Evolutionary conservation across 2,113 vertebrate genomes (phyloP).

Genomic region (Hemichromis elongatus): DNA sequence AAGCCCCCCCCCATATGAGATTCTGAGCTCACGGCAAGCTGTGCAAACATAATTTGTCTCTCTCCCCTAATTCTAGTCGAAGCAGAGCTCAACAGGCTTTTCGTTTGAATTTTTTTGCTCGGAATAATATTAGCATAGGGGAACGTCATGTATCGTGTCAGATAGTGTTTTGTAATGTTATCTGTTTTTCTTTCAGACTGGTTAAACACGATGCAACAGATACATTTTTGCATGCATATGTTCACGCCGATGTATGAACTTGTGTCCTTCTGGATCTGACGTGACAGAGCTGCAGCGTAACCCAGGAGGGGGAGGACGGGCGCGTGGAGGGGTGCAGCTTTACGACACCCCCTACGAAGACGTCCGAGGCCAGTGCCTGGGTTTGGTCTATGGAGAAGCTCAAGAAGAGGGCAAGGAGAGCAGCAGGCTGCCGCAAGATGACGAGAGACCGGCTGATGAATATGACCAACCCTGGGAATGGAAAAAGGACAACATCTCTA

Average conservation of each 20-base stretch:
- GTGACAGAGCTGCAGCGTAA: constrained; percentile 69
- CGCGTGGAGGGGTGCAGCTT: constrained; percentile 77
- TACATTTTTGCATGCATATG: not conserved
- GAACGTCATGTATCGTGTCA: not conserved
- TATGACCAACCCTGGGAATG: constrained; percentile 98
- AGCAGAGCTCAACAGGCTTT: constrained; percentile 55
- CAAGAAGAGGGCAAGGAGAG: constrained; percentile 82
- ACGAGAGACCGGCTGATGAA: constrained; percentile 92
- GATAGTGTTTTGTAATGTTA: not conserved
- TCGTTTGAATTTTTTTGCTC: constrained; percentile 35
- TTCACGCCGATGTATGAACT: not conserved
- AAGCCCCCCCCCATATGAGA: constrained; percentile 49
- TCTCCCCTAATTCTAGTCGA: constrained; percentile 52
- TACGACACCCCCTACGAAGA: constrained; percentile 94
- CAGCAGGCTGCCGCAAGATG: constrained; percentile 91
- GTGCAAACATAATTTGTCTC: constrained; percentile 66
- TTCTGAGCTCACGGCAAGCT: constrained; percentile 55
- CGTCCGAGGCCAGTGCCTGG: constrained; percentile 50
- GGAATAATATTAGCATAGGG: not conserved
- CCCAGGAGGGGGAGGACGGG: constrained; percentile 32
- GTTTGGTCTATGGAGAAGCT: constrained; percentile 69
- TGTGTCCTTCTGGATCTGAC: not conserved
- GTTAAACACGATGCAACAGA: not conserved
- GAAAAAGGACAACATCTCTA: constrained; percentile 89
- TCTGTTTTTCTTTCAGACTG: not conserved